Evolutionary conservation across 2,113 vertebrate species (phyloP).

Genomic region (Dunckerocampus dactyliophorus): DNA sequence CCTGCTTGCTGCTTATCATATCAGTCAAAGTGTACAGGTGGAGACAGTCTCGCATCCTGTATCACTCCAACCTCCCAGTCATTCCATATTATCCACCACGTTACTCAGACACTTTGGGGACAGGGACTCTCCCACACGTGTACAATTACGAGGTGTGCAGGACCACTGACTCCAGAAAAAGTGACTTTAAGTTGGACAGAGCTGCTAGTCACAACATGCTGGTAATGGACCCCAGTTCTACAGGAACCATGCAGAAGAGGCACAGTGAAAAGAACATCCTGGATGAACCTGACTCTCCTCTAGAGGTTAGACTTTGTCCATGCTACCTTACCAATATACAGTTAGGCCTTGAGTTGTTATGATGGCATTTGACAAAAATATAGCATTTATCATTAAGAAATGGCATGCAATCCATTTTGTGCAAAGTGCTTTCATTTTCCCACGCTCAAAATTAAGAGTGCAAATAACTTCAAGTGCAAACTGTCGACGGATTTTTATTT

Average conservation of each 20-base stretch:
- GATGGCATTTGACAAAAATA: too few relatives aligned
- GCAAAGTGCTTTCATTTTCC: too few relatives aligned
- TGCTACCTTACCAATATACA: background rate
- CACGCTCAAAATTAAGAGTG: too few relatives aligned
- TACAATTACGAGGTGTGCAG: slow-evolving; percentile 35
- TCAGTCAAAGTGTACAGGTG: slow-evolving; percentile 39
- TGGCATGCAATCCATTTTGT: too few relatives aligned
- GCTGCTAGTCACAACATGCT: slow-evolving; percentile 47
- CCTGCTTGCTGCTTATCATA: slow-evolving; percentile 52
- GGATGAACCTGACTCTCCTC: slow-evolving; percentile 53
- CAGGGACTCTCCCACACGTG: slow-evolving; percentile 21
- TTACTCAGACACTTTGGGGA: slow-evolving; percentile 21
- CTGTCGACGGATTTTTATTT: too few relatives aligned
- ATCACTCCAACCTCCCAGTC: slow-evolving; percentile 7
- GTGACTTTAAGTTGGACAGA: slow-evolving; percentile 39
- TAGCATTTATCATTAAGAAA: too few relatives aligned
- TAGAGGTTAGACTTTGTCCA: slow-evolving; percentile 52
- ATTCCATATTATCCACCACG: slow-evolving; percentile 13
- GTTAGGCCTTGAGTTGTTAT: too few relatives aligned
- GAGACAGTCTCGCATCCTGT: slow-evolving; percentile 44
- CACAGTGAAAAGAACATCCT: slow-evolving; percentile 51
- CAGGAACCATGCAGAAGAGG: slow-evolving; percentile 47
- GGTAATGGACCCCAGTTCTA: slow-evolving; percentile 41
- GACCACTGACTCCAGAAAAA: slow-evolving; percentile 46
- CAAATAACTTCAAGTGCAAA: too few relatives aligned